Evolutionary conservation across 2,113 vertebrate species (phyloP), one percentile per base, ranked within the genome.

Genomic region (Lamprotornis superbus): DNA sequence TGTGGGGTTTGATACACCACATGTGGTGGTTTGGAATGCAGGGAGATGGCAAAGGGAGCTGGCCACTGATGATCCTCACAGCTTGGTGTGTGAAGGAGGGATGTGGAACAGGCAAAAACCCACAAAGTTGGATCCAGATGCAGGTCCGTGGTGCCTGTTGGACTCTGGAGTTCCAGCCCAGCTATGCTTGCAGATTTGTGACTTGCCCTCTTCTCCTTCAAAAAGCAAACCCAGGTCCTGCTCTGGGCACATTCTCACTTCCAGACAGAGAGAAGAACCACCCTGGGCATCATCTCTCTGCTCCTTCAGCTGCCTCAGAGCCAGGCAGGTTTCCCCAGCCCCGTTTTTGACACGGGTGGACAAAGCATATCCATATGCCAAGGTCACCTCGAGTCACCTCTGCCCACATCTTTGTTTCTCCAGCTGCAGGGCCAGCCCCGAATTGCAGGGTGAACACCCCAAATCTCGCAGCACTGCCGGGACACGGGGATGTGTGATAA

Each of bases 311-410:
- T 4, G 24, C 3, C 59, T 23, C 37, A 11, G n/a, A 50, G 37
- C n/a, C 19, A 39, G 27, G 21, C 10, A 23, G 49, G 49, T 42
- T 53, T 37, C 44, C 64, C n/a, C 77, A 74, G 82, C 59, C 47
- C 37, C 3, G 0, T 28, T 50, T 49, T 33, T 18, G 3, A 24
- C 1, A 0, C 2, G 0, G 49, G 53, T 0, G 0, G 57, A 67
- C 75, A 93, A 30, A 64, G 55, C 9, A 3, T 1, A 0, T 37
- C 17, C 12, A 3, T 1, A 5, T 1, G 7, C 65, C 84, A 22
- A 89, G 88, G 82, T 78, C 93, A 84, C 49, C 76, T 60, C 16
- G 1, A 52, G 78, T 9, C 63, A 1, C 87, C 76, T 40, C 87
- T 9, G 3, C 0, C 24, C 77, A 21, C 46, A 44, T 7, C 78